These are phyloP conservation scores for Perizoma flavofasciatum DNA, from an alignment of 2,888 invertebrate species.

Conservation along the genomic window DNA sequence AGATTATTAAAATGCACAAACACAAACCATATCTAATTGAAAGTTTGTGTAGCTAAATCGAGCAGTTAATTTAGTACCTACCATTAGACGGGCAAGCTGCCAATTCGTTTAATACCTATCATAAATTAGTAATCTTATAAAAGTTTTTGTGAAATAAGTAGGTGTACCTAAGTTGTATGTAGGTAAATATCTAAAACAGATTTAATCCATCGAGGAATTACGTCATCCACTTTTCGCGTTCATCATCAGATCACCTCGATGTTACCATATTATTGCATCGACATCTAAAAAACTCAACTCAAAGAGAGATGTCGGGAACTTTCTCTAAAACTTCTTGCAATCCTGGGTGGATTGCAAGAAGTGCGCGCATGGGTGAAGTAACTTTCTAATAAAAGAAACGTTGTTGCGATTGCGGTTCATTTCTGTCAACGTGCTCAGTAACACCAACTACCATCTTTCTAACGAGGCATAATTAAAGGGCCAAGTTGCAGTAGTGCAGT, in stretches of 20 bases:
- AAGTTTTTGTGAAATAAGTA: neutral
- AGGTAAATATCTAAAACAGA: neutral
- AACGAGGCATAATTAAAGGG: too few species aligned
- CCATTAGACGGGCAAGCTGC: constrained; percentile 14
- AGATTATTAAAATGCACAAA: too few species aligned
- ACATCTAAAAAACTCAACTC: neutral
- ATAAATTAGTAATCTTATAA: constrained; percentile 6
- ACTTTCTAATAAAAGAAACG: too few species aligned
- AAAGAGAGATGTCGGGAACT: too few species aligned
- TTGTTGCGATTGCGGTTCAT: too few species aligned
- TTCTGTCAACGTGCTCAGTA: too few species aligned
- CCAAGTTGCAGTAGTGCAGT: too few species aligned
- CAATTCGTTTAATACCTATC: constrained; percentile 18
- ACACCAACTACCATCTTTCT: too few species aligned
- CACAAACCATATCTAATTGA: too few species aligned
- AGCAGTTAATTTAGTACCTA: constrained; percentile 14
- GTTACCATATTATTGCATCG: neutral
- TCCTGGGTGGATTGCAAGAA: too few species aligned
- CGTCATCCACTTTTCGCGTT: neutral
- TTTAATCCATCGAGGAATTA: neutral
- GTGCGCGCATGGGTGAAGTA: too few species aligned
- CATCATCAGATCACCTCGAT: neutral
- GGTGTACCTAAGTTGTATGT: neutral
- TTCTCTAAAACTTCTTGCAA: too few species aligned
- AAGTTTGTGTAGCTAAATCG: constrained; percentile 16